phyloP scores from a whole-genome alignment of 1,140 invertebrate species.

The Papilio aristodemus region DNA sequence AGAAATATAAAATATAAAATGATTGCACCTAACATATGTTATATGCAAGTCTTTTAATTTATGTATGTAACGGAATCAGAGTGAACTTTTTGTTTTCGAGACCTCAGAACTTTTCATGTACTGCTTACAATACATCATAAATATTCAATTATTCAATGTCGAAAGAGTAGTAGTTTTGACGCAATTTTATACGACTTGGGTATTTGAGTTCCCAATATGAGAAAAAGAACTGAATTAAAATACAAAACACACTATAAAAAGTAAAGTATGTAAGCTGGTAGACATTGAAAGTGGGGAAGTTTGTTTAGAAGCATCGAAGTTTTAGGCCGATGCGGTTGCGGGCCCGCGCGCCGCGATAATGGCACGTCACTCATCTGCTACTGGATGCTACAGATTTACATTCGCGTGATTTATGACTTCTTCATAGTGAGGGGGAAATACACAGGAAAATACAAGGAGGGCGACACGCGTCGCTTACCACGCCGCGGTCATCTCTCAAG shows the following conservation, averaged over 20 bases:
- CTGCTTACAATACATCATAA: too few species aligned
- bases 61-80: too few species aligned
- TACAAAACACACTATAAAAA: constrained; percentile 54
- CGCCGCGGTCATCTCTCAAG: constrained; percentile 32
- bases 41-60: too few species aligned
- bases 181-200: too few species aligned
- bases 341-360: constrained; percentile 62
- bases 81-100: too few species aligned
- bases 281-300: constrained; percentile 65
- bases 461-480: constrained; percentile 36
- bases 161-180: too few species aligned
- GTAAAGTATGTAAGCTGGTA: constrained; percentile 51
- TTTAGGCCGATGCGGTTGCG: constrained; percentile 61
- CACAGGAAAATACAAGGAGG: constrained; percentile 61
- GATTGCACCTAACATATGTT: too few species aligned
- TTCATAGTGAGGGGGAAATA: constrained; percentile 75
- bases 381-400: constrained; percentile 78
- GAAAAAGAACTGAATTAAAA: constrained; percentile 30
- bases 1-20: too few species aligned
- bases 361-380: constrained; percentile 73
- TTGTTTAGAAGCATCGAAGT: constrained; percentile 55
- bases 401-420: constrained; percentile 77
- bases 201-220: not conserved
- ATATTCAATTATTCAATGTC: too few species aligned
- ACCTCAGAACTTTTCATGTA: too few species aligned